A percentile compares a stretch with the other conserved stretches of the same genome.
phyloP scores from a whole-genome alignment of 92 coral and sea anemone genomes.

The Paramuricea clavata region DNA sequence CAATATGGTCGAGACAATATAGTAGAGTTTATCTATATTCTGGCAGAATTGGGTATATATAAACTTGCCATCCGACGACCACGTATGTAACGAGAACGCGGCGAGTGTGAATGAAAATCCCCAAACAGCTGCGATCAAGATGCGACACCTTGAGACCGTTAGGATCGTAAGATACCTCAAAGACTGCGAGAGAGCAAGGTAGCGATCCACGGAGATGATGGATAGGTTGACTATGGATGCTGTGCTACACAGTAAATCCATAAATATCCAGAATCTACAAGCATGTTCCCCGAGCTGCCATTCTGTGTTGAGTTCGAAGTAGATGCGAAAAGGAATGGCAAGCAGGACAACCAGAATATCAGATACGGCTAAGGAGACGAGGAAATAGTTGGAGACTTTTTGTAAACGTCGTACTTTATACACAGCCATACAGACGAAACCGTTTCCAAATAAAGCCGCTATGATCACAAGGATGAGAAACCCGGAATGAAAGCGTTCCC shows the following conservation, averaged over 20 bases:
- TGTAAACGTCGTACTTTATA: conserved; percentile 84
- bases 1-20: conserved; percentile 78
- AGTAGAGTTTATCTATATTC: conserved; percentile 82
- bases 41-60: conserved; percentile 57
- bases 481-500: conserved; percentile 20
- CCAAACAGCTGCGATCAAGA: conserved; percentile 85
- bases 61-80: conserved; percentile 75
- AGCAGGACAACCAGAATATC: conserved; percentile 87
- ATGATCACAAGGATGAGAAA: conserved; percentile 12
- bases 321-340: conserved; percentile 98
- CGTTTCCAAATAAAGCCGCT: conserved; percentile 73
- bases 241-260: conserved; percentile 83
- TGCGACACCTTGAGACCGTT: conserved; percentile 77
- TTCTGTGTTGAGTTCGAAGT: conserved; percentile 80
- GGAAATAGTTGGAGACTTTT: conserved; percentile 89
- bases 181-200: conserved; percentile 86
- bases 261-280: conserved; percentile 92
- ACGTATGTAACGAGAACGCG: conserved; percentile 76
- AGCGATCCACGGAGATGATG: conserved; percentile 88
- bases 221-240: conserved; percentile 93
- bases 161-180: conserved; percentile 81
- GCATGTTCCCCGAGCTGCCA: conserved; percentile 89
- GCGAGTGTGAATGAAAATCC: conserved; percentile 75
- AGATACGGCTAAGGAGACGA: conserved; percentile 92
- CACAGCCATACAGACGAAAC: conserved; percentile 89